Base-by-base conservation (phyloP, 2,113 vertebrate genomes). In the Nyctibius bracteatus region DNA sequence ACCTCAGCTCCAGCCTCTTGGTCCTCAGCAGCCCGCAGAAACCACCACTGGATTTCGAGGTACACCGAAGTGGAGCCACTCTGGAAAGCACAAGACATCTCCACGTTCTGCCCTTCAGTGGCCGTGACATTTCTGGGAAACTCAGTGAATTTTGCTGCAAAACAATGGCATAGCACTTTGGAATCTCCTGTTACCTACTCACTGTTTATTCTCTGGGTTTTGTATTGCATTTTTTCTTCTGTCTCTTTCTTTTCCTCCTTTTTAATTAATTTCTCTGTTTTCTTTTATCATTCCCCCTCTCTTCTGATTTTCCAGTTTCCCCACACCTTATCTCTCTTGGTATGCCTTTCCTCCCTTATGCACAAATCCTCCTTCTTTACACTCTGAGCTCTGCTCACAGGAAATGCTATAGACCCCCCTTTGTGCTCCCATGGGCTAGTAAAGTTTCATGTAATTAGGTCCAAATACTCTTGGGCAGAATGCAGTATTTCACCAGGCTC, bases 1-100 rank as follows among this genome's bases (percentile, higher is more conserved):
- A 98, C 97, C 51, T 99, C 98, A 33, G 98, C 96, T 92, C 95
- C 99, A 73, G 98, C 93, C 52, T 98, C 98, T 92, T 97, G 98
- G 92, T 99, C 98, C 91, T 98, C 99, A 4, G 98, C 98, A 1
- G 98, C 98, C 80, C 98, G 97, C 80, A 99, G 98, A 97, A 99
- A 99, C 99, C 99, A 99, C 99, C 99, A 99, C 96, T 99, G 99
- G 96, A 99, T 99, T 98, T 99, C 99, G 61, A 99, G 97, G 94
- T 99, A 99, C 75, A 99, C 99, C 0, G 99, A 99, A 65, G 99
- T 90, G 3, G 99, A 99, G 77, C 98, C 98, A 78, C 99, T 99
- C 97, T 99, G 99, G 97, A 99, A 99, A 65, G 99, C 99, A 83
- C 99, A 99, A 49, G 99, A 99, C 99, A 99, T 99, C 96, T 99